Evolutionary conservation across 2,113 vertebrate genomes (phyloP), one percentile per base, ranked within the genome.

Genomic region (Proterorhinus semilunaris): DNA sequence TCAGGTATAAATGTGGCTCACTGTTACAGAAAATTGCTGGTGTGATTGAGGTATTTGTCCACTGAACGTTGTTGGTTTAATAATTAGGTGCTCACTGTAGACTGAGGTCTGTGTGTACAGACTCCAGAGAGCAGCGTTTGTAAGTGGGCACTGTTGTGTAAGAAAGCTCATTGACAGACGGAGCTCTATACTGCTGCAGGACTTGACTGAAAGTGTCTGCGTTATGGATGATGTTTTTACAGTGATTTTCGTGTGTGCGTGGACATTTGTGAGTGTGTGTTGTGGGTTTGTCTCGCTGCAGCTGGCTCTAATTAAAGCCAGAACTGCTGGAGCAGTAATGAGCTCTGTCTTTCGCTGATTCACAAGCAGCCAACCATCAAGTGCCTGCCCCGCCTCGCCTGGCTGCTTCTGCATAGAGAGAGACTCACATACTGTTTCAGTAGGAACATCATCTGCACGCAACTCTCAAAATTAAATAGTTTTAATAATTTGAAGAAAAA

Each of bases 291-390:
- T 87, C 82, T 78, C 76, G 74, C 78, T 75, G 86, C 91, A 93
- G 87, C 90, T 91, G 89, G 85, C 76, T 86, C 79, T 83, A 90
- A 92, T 93, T 92, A 92, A 86, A 88, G 83, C 77, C 67, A 63
- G 67, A 61, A 76, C 86, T 88, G 83, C 89, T 81, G 79, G 68
- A 81, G 82, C 82, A 86, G 68, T 91, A 92, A 92, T 86, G 86
- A 91, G 88, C 76, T 86, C 83, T 72, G 84, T 74, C 80, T 84
- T 74, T 82, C 68, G 71, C 80, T 80, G 72, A 89, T 91, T 92
- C 90, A 92, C 77, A 84, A 86, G 89, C 92, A 93, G 86, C 88
- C 93, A 92, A 93, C 93, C 93, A 93, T 93, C 93, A 93, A 93
- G 84, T 91, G 53, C 58, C 71, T 80, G 68, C 75, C 75, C 53